A percentile compares a stretch with the other conserved stretches of the same genome.
Conservation (phyloP, 23 tunicate genomes). For the Styela clava region DNA sequence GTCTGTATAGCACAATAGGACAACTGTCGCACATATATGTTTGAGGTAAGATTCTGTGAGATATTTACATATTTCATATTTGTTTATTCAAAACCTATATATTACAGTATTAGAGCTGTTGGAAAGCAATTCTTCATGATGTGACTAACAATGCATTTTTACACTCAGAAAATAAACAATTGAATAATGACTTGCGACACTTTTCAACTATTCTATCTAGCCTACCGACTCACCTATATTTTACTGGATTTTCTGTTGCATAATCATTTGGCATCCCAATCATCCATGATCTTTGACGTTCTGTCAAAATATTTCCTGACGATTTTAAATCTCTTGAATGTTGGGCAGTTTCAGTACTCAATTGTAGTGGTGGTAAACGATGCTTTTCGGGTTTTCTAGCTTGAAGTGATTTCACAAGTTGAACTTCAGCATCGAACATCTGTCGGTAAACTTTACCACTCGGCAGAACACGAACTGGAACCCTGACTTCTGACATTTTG, state of each 20-base stretch:
- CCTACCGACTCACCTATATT: conserved; percentile 75
- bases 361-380: conserved; percentile 24
- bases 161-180: too few relatives aligned
- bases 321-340: not conserved
- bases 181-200: too few relatives aligned
- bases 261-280: conserved; percentile 84
- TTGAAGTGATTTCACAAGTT: conserved; percentile 66
- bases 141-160: too few relatives aligned
- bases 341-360: not conserved
- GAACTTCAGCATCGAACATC: conserved; percentile 97
- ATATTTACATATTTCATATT: too few relatives aligned
- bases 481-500: conserved; percentile 61
- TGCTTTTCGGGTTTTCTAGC: conserved; percentile 2
- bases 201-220: too few relatives aligned
- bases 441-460: conserved; percentile 96
- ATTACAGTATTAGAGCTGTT: too few relatives aligned
- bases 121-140: too few relatives aligned
- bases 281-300: conserved; percentile 69
- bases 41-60: too few relatives aligned
- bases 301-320: conserved; percentile 37
- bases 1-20: too few relatives aligned
- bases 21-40: too few relatives aligned
- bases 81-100: too few relatives aligned
- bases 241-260: conserved; percentile 86
- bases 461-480: conserved; percentile 76